Evolutionary conservation across 1,140 invertebrate species (phyloP).

Genomic region (Drosophila lacteicornis): DNA sequence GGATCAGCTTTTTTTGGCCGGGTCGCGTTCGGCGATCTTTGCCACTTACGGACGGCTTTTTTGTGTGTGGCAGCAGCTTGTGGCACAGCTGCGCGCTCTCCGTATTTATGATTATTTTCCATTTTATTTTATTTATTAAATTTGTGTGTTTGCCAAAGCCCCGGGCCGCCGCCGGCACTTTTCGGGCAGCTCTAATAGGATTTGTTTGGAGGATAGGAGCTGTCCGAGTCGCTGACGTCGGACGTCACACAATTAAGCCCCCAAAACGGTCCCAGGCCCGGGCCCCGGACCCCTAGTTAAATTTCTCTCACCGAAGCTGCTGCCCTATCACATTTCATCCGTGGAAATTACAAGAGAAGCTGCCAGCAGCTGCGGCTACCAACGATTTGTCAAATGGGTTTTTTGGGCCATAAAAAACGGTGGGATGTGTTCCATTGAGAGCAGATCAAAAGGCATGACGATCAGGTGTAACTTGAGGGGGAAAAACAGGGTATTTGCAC

Average conservation of each 20-base stretch:
- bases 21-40: constrained; percentile 64
- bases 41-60: constrained; percentile 59
- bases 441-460: constrained; percentile 2
- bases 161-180: constrained; percentile 42
- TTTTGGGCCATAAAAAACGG: constrained; percentile 13
- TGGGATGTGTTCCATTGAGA: constrained; percentile 10
- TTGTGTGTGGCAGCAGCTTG: constrained; percentile 53
- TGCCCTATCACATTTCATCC: constrained; percentile 40
- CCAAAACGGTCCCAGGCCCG: constrained; percentile 3
- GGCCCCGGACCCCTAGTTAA: constrained; percentile 10
- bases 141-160: constrained; percentile 60
- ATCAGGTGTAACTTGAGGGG: constrained; percentile 22
- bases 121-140: constrained; percentile 72
- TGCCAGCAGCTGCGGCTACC: constrained; percentile 54
- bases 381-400: constrained; percentile 56
- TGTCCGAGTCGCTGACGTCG: constrained; percentile 58
- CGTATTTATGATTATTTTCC: constrained; percentile 76
- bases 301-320: constrained; percentile 22
- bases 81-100: constrained; percentile 73
- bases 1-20: constrained; percentile 1
- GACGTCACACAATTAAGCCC: constrained; percentile 36
- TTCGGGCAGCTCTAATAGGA: constrained; percentile 73
- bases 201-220: constrained; percentile 52
- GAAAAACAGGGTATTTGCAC: not conserved
- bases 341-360: constrained; percentile 41